phyloP scores from a whole-genome alignment of 2,888 invertebrate genomes.

The Trachelus stipa region DNA sequence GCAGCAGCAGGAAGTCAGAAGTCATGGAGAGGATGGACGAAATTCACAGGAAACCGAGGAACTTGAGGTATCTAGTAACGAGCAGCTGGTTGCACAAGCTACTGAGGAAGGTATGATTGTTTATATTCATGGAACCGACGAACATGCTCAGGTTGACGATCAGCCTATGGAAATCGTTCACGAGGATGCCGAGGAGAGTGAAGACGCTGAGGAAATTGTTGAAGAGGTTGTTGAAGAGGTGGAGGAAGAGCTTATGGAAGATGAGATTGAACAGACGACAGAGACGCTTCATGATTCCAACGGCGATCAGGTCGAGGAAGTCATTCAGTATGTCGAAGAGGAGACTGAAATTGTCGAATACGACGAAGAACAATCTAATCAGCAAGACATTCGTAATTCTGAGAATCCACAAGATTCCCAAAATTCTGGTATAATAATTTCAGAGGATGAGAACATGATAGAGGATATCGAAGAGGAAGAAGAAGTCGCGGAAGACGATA shows the following conservation, averaged over 20 bases:
- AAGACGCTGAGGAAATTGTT: slow-evolving; percentile 59
- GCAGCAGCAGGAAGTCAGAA: slow-evolving; percentile 28
- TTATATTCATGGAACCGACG: slow-evolving; percentile 56
- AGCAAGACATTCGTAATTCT: slow-evolving; percentile 57
- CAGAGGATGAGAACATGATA: slow-evolving; percentile 27
- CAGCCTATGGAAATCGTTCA: slow-evolving; percentile 25
- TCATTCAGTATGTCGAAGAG: slow-evolving; percentile 63
- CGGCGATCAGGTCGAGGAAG: slow-evolving; percentile 53
- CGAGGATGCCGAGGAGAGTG: slow-evolving; percentile 50
- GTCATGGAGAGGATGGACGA: slow-evolving; percentile 30
- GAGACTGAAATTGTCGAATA: slow-evolving; percentile 65
- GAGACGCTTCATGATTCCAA: slow-evolving; percentile 39
- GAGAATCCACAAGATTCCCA: slow-evolving; percentile 58
- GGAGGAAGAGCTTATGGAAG: slow-evolving; percentile 42
- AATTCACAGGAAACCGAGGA: slow-evolving; percentile 52
- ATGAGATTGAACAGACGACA: slow-evolving; percentile 31
- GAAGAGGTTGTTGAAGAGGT: slow-evolving; percentile 38
- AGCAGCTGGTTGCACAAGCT: slow-evolving; percentile 59
- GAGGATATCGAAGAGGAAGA: slow-evolving; percentile 34
- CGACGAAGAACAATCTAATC: slow-evolving; percentile 53
- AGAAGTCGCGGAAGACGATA: slow-evolving; percentile 41
- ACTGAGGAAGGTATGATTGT: slow-evolving; percentile 59
- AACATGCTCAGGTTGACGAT: slow-evolving; percentile 38
- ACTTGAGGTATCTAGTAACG: slow-evolving; percentile 50
- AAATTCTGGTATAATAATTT: slow-evolving; percentile 53